These are phyloP conservation scores for Elaphurus davidianus DNA, from an alignment of 2,113 vertebrate genomes.

Conservation along the genomic window DNA sequence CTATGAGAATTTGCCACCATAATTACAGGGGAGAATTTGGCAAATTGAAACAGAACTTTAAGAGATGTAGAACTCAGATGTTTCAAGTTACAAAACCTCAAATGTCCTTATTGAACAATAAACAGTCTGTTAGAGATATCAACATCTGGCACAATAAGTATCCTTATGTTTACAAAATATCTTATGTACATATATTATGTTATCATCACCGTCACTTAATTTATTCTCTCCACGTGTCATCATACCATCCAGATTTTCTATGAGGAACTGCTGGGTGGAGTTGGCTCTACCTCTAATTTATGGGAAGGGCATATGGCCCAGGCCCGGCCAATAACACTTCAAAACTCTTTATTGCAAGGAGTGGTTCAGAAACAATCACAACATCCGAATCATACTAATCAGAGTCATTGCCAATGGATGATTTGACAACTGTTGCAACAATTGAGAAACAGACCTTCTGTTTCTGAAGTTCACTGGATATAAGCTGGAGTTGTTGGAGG, in stretches of 20 bases:
- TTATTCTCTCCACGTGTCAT: not conserved
- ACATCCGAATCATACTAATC: not conserved
- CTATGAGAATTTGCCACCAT: not conserved
- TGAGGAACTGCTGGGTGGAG: not conserved
- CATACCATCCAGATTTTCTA: not conserved
- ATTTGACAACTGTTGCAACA: not conserved
- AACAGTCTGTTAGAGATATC: not conserved
- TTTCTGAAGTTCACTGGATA: not conserved
- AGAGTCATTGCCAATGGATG: not conserved
- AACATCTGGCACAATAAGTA: not conserved
- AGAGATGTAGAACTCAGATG: not conserved
- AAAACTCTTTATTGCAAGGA: not conserved
- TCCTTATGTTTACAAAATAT: not conserved
- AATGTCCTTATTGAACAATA: not conserved
- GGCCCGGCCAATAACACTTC: not conserved
- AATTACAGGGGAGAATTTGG: not conserved
- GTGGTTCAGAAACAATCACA: not conserved
- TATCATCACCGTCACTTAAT: not conserved
- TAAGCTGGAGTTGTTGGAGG: not conserved
- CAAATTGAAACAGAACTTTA: not conserved
- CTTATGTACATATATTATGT: not conserved
- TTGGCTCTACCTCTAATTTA: not conserved
- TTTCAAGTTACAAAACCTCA: not conserved
- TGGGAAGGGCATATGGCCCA: not conserved
- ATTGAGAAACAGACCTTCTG: not conserved